Base-by-base conservation (phyloP, 2,888 invertebrate genomes). In the Lysandra coridon region DNA sequence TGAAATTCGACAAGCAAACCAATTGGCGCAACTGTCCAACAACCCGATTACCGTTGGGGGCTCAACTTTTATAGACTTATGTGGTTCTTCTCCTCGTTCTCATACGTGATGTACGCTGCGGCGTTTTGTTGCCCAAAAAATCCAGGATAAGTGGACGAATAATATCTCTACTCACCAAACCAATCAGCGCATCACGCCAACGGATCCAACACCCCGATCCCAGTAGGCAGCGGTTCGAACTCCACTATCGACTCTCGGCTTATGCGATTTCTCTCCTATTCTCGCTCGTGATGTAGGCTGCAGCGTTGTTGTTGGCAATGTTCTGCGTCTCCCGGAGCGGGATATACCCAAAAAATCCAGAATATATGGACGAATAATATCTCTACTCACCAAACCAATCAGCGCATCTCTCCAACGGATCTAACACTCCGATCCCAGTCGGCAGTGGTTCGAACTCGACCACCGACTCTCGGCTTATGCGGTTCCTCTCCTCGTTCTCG, bases 261-360 rank as follows among this genome's bases (percentile, higher is more conserved):
- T 82, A 90, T 87, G 79, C 91, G 86, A 82, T 93, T 93, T 83
- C 93, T 84, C 85, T 94, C 92, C 82, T 95, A 81, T 94, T 94
- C 83, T 94, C 95, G 83, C 94, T 95, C 82, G 90, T 89, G 84
- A 95, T 95, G 87, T 95, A 95, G 17, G 91, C 94, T 0, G 92
- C 89, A 0, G 95, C 95, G 83, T 95, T 95, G 87, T 95, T 95
- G 87, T 95, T 95, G 81, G 94, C 95, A 84, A 95, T 95, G 88
- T 95, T 95, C 88, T 95, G 95, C 92, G 95, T 57, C 57, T 57
- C 57, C 14, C 57, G 4, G 17, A 53, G 53, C 14, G 2, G 4
- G 57, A 57, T 57, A 4, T 17, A 2, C 49, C 14, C 17, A 57
- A 17, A 53, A 53, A 57, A 17, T 4, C 57, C 4, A 17, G 14